phyloP scores from a whole-genome alignment of 2,797 vertebrate genomes.

The Cossypha niveicapilla region DNA sequence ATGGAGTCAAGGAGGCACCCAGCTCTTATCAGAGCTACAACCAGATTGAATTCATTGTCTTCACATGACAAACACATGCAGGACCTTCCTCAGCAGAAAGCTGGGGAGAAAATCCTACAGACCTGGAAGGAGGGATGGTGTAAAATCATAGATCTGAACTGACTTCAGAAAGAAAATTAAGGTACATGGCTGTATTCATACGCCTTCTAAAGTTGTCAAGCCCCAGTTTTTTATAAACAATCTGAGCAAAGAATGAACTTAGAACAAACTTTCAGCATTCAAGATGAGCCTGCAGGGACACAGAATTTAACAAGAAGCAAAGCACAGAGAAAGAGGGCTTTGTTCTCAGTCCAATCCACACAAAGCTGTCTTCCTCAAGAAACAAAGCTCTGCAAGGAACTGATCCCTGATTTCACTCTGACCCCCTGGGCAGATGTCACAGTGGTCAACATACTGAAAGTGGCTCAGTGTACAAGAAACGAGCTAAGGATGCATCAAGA shows the following conservation, averaged over 20 bases:
- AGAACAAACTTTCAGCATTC: background rate
- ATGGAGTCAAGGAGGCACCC: background rate
- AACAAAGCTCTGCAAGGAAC: background rate
- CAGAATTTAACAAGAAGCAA: background rate
- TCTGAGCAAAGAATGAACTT: background rate
- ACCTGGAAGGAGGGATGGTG: background rate
- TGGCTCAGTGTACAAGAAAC: background rate
- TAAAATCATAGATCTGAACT: background rate
- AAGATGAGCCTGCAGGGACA: background rate
- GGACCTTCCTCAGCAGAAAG: background rate
- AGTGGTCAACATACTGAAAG: background rate
- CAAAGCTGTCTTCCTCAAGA: background rate
- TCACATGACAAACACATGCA: fast-evolving
- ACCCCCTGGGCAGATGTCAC: background rate
- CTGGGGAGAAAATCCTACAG: background rate
- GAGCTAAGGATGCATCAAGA: background rate
- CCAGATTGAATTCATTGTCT: background rate
- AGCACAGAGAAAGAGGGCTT: background rate
- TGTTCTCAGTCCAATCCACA: background rate
- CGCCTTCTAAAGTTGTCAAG: background rate
- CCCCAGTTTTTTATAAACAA: background rate
- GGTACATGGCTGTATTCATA: background rate
- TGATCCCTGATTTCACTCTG: background rate
- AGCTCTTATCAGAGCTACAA: background rate
- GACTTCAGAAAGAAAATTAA: background rate